Evolutionary conservation across 1,140 invertebrate genomes (phyloP), one percentile per base, ranked within the genome.

Genomic region (Euschistus heros): DNA sequence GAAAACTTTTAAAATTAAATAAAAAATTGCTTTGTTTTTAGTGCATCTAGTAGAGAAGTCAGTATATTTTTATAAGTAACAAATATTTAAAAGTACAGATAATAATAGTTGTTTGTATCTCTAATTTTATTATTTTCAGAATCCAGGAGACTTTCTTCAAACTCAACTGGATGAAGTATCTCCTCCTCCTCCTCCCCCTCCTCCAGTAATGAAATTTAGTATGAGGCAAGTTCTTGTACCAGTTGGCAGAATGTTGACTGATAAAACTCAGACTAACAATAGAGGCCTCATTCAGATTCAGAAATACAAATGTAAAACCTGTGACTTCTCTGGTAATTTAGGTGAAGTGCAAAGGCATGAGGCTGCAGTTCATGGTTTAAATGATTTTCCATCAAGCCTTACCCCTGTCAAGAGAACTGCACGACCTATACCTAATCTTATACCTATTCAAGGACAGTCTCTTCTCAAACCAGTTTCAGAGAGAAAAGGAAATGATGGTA

Each of bases 381-480:
- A 69, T 37, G 73, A 74, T 63, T 73, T 68, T 13, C 33, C 55
- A 66, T 67, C 68, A 71, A 74, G 62, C 73, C 61, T 26, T 20
- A 18, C n/a, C 5, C n/a, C n/a, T 50, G n/a, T 13, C 6, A 50
- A 50, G 47, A 18, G 14, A 20, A 6, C n/a, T 10, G 47, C 47
- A 20, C 47, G 85, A 44, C 85, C 86, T 0, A 79, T 87, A 69
- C 86, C 86, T 37, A 86, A 86, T 72, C 77, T 88, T 6, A 87
- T 87, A 72, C 86, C 86, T 0, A 80, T 88, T 62, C 77, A 76
- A 27, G 44, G 20, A 1, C 66, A 67, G 22, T 50, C 63, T 6
- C 54, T 50, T n/a, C 46, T 55, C 60, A 63, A 60, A 14, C 59
- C 44, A 57, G 52, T 33, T 17, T 8, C 15, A 22, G 44, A 22